Conservation (phyloP, 2,113 vertebrate species). For the Anthoscopus minutus region DNA sequence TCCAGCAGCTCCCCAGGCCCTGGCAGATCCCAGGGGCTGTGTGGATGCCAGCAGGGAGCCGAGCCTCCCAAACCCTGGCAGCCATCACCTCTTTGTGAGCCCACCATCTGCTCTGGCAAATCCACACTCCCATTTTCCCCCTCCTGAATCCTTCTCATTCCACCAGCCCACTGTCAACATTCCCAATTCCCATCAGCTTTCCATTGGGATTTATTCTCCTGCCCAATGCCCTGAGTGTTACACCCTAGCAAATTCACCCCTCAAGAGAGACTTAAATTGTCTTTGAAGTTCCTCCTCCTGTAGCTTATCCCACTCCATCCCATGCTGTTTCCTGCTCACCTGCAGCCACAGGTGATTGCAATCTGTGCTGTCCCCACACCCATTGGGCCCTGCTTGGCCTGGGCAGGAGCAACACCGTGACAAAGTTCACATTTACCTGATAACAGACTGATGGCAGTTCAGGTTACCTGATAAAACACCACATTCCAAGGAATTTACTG, state of each 20-base stretch:
- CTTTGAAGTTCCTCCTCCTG: neutral
- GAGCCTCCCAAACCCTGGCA: neutral
- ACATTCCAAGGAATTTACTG: neutral
- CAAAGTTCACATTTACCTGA: neutral
- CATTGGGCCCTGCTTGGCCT: neutral
- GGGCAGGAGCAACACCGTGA: neutral
- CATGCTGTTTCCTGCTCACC: neutral
- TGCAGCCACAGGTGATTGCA: neutral
- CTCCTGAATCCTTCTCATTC: neutral
- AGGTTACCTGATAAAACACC: neutral
- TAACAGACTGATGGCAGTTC: neutral
- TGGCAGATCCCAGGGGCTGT: neutral
- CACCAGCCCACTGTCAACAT: neutral
- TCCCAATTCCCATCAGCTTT: neutral
- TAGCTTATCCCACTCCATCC: neutral
- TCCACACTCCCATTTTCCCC: neutral
- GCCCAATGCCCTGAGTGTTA: neutral
- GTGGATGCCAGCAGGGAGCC: neutral
- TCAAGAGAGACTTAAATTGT: neutral
- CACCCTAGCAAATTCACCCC: neutral
- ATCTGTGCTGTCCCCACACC: neutral
- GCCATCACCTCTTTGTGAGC: neutral
- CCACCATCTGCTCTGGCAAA: slow-evolving; percentile 7
- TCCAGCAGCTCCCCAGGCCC: neutral
- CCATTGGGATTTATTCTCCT: neutral